Evolutionary conservation across 2,113 vertebrate genomes (phyloP).

Genomic region (Arizona elegans): DNA sequence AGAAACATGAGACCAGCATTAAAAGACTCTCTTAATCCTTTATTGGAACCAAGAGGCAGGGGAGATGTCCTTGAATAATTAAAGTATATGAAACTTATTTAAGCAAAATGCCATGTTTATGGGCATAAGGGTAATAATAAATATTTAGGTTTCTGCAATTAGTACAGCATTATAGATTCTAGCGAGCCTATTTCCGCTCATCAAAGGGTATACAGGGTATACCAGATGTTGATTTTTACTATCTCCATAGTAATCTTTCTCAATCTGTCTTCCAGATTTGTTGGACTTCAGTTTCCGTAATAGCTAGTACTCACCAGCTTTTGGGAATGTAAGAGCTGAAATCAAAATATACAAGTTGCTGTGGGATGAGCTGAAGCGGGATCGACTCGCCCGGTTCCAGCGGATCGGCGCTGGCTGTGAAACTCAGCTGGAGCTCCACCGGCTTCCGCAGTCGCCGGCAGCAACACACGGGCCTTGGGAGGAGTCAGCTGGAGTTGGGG

Average conservation of each 20-base stretch:
- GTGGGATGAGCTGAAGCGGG: neutral
- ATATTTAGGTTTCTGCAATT: neutral
- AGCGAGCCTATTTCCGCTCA: neutral
- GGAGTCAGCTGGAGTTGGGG: neutral
- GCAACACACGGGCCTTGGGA: neutral
- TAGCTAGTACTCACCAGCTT: neutral
- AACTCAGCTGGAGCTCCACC: neutral
- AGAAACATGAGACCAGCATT: neutral
- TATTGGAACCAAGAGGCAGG: neutral
- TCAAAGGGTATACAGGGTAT: neutral
- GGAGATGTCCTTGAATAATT: neutral
- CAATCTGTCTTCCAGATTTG: neutral
- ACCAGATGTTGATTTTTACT: neutral
- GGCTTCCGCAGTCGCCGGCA: neutral
- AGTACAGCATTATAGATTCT: neutral
- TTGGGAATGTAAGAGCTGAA: neutral
- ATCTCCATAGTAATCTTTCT: neutral
- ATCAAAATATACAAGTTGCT: neutral
- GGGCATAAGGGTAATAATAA: neutral
- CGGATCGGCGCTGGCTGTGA: neutral
- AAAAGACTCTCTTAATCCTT: neutral
- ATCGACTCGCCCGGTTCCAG: neutral
- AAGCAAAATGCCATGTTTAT: neutral
- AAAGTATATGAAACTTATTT: neutral
- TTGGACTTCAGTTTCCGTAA: neutral